phyloP scores from a whole-genome alignment of 1,140 invertebrate species.

The Pseudomyrmex pallidus region DNA sequence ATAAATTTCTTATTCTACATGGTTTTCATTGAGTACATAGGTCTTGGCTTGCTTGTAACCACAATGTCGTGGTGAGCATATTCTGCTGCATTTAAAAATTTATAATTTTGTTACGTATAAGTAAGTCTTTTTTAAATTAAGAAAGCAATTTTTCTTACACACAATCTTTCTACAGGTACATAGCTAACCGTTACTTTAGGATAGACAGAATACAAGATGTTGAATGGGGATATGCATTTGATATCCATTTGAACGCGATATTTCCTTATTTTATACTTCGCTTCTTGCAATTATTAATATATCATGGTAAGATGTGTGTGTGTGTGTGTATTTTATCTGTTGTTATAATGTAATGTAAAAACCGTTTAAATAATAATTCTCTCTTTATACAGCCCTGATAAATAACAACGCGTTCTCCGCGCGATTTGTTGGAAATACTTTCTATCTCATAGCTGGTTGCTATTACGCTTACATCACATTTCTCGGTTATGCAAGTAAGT shows the following conservation, averaged over 20 bases:
- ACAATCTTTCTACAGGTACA: constrained; percentile 88
- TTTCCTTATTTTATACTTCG: constrained; percentile 98
- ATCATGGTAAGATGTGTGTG: constrained; percentile 89
- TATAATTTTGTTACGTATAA: not conserved
- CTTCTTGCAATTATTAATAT: constrained; percentile 95
- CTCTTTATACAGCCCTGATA: constrained; percentile 90
- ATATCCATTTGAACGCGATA: constrained; percentile 99
- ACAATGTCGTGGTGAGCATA: constrained; percentile 93
- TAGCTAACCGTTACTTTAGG: constrained; percentile 95
- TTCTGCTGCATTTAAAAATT: not conserved
- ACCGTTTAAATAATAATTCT: constrained; percentile 45
- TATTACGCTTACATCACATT: constrained; percentile 99
- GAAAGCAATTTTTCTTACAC: not conserved
- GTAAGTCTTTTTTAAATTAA: too few species aligned
- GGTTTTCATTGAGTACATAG: constrained; percentile 97
- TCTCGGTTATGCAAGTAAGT: constrained; percentile 97
- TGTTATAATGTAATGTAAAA: not conserved
- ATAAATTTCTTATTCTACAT: constrained; percentile 96
- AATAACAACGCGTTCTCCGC: constrained; percentile 91
- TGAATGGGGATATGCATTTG: constrained; percentile 99
- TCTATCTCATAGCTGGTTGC: constrained; percentile 95
- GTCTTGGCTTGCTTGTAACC: constrained; percentile 94
- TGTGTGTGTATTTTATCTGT: constrained; percentile 32
- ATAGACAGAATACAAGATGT: constrained; percentile 91
- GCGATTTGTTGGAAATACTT: constrained; percentile 95